These are phyloP conservation scores for Arizona elegans DNA, from an alignment of 2,113 vertebrate genomes.

Conservation along the genomic window DNA sequence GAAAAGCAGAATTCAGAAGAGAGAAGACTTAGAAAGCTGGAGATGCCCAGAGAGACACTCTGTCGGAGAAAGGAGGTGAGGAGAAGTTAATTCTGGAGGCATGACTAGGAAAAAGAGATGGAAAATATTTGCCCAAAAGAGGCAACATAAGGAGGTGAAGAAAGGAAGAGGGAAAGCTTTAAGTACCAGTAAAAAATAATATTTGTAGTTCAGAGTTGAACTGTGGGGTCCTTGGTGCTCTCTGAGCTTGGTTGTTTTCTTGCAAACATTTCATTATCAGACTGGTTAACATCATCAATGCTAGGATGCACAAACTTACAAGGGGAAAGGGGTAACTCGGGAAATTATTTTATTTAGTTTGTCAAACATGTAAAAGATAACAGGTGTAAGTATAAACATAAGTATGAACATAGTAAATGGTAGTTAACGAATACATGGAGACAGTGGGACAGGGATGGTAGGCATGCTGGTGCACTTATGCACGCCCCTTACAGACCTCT, in stretches of 20 bases:
- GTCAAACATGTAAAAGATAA: too few relatives aligned
- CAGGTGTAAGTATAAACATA: too few relatives aligned
- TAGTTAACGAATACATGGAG: too few relatives aligned
- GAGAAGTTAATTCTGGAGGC: not conserved
- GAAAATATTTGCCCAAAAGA: not conserved
- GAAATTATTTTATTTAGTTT: too few relatives aligned
- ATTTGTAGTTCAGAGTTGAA: not conserved
- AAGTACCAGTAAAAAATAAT: not conserved
- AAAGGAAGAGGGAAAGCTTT: not conserved
- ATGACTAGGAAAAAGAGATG: not conserved
- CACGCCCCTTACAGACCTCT: too few relatives aligned
- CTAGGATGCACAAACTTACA: not conserved
- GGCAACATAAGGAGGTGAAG: not conserved
- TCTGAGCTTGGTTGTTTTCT: not conserved
- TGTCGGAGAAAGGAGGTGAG: not conserved
- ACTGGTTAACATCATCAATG: not conserved
- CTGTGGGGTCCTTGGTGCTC: not conserved
- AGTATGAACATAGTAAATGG: too few relatives aligned
- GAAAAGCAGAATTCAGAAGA: not conserved
- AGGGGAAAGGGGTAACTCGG: not conserved
- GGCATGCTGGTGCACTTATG: too few relatives aligned
- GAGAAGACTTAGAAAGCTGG: not conserved
- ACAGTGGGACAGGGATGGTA: too few relatives aligned
- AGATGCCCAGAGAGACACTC: not conserved
- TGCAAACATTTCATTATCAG: not conserved